Evolutionary conservation across 2,113 vertebrate genomes (phyloP), one percentile per base, ranked within the genome.

Genomic region (Pandion haliaetus): DNA sequence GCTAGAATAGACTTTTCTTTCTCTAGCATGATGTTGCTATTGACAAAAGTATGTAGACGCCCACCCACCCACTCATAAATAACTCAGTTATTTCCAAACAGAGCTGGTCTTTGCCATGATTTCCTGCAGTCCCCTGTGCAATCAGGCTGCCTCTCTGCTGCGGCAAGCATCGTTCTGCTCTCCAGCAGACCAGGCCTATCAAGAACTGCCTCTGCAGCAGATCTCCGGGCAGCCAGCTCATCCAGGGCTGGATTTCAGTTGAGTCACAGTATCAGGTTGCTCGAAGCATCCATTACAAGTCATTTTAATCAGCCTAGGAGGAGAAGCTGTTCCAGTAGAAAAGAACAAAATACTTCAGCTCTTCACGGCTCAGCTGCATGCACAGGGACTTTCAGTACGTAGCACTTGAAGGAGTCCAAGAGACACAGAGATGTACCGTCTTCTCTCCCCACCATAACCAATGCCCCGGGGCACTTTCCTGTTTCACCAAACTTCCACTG

Each of bases 351-450:
- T 14, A 8, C 9, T 44, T 42, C 50, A 45, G 73, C 88, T 6
- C 40, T 10, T 32, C 29, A 1, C 0, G 2, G 79, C 67, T 34
- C 4, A 1, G 93, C 81, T 12, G 29, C 0, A 0, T 4, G 2
- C 26, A 2, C 18, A 7, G 55, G 74, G 76, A 6, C 2, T 2
- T 4, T 10, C 17, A 26, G 81, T 1, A 20, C 3, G 3, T 3
- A 28, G 55, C 49, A 1, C 50, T 40, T 6, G 40, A 9, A 44
- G 57, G 49, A 49, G 59, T 4, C 34, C 24, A 2, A 4, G 38
- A 40, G 59, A 38, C 17, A 17, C 1, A 2, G 63, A 18, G 71
- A 12, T 19, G n/a, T 13, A 20, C 36, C 36, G 3, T 5, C 4
- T 23, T 47, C 26, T 45, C 26, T 26, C 24, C 14, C 32, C 25